Evolutionary conservation across 2,888 invertebrate species (phyloP).

Genomic region (Rapana venosa): DNA sequence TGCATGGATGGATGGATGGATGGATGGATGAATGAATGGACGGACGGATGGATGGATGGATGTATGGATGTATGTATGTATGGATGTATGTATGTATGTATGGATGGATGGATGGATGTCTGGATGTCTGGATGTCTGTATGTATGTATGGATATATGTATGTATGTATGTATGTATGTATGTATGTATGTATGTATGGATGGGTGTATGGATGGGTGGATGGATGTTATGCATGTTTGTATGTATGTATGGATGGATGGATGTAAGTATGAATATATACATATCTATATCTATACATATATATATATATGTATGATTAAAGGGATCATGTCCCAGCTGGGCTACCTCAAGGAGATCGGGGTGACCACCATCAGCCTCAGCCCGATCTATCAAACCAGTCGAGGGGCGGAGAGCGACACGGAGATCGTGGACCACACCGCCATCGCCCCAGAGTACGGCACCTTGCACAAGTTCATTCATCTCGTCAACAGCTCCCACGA

Average conservation of each 20-base stretch:
- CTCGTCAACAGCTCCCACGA: slow-evolving; percentile 71
- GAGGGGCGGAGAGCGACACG: slow-evolving; percentile 82
- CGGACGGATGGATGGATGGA: too few relatives aligned
- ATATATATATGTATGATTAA: not conserved
- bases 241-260: not conserved
- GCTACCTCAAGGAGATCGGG: slow-evolving; percentile 69
- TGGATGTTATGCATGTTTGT: not conserved
- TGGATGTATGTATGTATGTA: too few relatives aligned
- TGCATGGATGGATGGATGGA: too few relatives aligned
- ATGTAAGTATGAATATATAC: not conserved
- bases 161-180: slow-evolving; percentile 2
- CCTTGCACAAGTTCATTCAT: slow-evolving; percentile 83
- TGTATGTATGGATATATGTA: too few relatives aligned
- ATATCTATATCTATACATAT: too few relatives aligned
- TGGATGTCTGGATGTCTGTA: too few relatives aligned
- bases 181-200: slow-evolving; percentile 18
- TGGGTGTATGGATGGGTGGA: not conserved
- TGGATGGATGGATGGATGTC: too few relatives aligned
- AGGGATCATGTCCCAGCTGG: slow-evolving; percentile 69
- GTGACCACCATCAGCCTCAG: slow-evolving; percentile 70
- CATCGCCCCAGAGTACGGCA: slow-evolving; percentile 88
- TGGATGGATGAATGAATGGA: too few relatives aligned
- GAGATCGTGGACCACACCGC: slow-evolving; percentile 88
- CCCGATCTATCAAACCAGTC: slow-evolving; percentile 62
- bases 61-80: too few relatives aligned